Conservation (phyloP, 2,113 vertebrate species). For the Tapirus terrestris region DNA sequence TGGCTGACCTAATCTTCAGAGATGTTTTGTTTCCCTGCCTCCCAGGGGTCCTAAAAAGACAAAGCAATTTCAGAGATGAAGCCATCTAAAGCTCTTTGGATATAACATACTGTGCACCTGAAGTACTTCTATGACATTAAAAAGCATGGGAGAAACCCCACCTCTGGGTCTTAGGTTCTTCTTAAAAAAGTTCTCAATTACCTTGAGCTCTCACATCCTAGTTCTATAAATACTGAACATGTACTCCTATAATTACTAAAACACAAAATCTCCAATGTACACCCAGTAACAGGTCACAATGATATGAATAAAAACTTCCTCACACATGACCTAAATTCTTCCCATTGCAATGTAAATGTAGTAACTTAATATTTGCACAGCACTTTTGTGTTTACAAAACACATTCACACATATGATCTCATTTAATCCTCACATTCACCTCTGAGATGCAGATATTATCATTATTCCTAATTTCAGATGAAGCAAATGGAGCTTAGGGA, state of each 20-base stretch:
- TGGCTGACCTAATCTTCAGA: neutral
- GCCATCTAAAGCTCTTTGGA: neutral
- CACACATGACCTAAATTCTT: neutral
- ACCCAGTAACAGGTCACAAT: neutral
- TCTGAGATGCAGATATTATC: neutral
- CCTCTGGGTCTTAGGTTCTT: neutral
- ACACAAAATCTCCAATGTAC: neutral
- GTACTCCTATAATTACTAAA: neutral
- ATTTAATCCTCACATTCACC: neutral
- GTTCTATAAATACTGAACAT: neutral
- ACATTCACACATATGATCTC: neutral
- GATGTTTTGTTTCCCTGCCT: neutral
- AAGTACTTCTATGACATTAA: neutral
- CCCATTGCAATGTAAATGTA: neutral
- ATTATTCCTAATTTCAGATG: slow-evolving; percentile 9
- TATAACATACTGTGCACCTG: neutral
- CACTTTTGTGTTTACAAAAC: neutral
- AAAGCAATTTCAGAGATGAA: neutral
- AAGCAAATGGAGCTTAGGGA: neutral
- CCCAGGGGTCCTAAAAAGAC: neutral
- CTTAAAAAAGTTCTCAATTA: slow-evolving; percentile 13
- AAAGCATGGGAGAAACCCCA: neutral
- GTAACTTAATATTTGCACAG: neutral
- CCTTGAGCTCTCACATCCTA: neutral
- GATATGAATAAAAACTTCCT: neutral